A percentile compares a stretch with the other conserved stretches of the same genome.
These are phyloP conservation scores for Podarcis raffonei DNA, from an alignment of 2,113 vertebrate species.

Conservation along the genomic window DNA sequence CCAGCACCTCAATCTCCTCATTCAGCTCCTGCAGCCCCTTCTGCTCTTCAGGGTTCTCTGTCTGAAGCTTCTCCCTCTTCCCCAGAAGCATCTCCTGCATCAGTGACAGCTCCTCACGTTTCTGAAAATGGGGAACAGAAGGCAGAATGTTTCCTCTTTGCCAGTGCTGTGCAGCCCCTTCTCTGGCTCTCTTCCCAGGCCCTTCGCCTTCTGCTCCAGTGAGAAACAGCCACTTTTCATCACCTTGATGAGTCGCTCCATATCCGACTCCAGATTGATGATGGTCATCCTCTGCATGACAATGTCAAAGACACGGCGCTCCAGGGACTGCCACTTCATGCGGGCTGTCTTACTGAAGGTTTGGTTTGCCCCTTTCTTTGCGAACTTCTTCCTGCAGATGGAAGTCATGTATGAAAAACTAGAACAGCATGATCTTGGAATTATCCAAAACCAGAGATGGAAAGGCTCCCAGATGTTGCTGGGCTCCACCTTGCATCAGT, in stretches of 20 bases:
- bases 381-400: slow-evolving; percentile 85
- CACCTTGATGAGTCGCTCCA: slow-evolving; percentile 96
- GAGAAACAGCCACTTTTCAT: neutral
- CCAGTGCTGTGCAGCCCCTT: neutral
- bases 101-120: slow-evolving; percentile 92
- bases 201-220: accelerated
- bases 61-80: slow-evolving; percentile 84
- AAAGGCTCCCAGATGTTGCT: neutral
- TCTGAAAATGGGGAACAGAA: slow-evolving; percentile 73
- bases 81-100: slow-evolving; percentile 89
- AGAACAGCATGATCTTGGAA: neutral
- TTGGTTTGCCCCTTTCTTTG: slow-evolving; percentile 82
- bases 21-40: slow-evolving; percentile 90
- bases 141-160: neutral
- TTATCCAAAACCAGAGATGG: neutral
- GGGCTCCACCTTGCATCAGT: neutral
- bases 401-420: neutral
- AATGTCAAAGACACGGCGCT: slow-evolving; percentile 89
- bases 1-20: slow-evolving; percentile 93
- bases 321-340: slow-evolving; percentile 94
- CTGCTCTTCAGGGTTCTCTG: slow-evolving; percentile 84
- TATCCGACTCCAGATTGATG: slow-evolving; percentile 91
- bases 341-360: slow-evolving; percentile 88
- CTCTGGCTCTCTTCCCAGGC: accelerated
- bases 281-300: slow-evolving; percentile 99